Conservation (phyloP, 1,140 invertebrate species). For the Heliconius hermathena region DNA sequence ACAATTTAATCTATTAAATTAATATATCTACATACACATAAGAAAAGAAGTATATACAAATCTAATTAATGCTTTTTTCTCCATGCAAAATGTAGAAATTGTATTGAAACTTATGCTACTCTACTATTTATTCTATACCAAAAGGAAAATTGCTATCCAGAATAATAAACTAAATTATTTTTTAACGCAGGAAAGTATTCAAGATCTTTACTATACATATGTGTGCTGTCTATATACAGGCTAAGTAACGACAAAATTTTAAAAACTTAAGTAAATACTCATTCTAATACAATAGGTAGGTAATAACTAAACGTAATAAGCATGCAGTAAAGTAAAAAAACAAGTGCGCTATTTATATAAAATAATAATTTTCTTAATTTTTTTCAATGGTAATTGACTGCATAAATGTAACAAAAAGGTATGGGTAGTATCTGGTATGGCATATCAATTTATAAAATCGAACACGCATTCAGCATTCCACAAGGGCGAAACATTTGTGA, state of each 20-base stretch:
- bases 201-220: no score
- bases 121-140: not conserved
- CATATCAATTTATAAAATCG: constrained; percentile 20
- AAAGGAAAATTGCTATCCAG: no score
- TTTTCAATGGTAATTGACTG: not conserved
- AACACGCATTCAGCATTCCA: constrained; percentile 50
- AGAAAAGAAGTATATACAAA: not conserved
- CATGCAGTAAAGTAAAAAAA: not conserved
- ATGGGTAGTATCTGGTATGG: constrained; percentile 25
- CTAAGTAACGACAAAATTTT: no score
- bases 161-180: no score
- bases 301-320: not conserved
- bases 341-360: not conserved
- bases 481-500: constrained; percentile 29
- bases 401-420: not conserved
- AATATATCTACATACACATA: not conserved
- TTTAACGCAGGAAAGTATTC: no score
- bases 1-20: not conserved
- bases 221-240: no score
- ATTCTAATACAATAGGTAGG: not conserved
- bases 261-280: no score
- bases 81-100: not conserved
- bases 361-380: not conserved
- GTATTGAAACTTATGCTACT: not conserved
- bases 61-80: not conserved